These are phyloP conservation scores for Laspeyria flexula DNA, from an alignment of 2,888 invertebrate genomes.

Conservation along the genomic window DNA sequence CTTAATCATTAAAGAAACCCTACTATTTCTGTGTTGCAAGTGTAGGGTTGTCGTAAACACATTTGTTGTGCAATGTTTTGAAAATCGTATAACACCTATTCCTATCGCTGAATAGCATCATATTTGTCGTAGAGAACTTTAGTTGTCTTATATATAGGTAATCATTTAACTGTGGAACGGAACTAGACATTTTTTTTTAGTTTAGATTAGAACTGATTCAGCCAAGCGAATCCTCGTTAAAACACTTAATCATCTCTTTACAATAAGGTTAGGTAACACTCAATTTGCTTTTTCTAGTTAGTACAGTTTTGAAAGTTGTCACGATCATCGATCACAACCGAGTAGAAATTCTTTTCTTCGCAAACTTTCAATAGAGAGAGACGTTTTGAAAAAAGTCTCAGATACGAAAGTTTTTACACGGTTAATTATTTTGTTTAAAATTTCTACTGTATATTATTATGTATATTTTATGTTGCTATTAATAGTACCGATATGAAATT, in stretches of 20 bases:
- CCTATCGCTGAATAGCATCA: too few relatives aligned
- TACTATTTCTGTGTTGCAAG: neutral
- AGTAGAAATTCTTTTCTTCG: slow-evolving; percentile 53
- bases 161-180: neutral
- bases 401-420: slow-evolving; percentile 45
- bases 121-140: too few relatives aligned
- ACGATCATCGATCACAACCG: slow-evolving; percentile 56
- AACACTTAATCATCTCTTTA: neutral
- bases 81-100: too few relatives aligned
- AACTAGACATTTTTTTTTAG: too few relatives aligned
- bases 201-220: neutral
- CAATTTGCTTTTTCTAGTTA: slow-evolving; percentile 47
- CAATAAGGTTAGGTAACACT: slow-evolving; percentile 29
- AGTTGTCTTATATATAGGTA: too few relatives aligned
- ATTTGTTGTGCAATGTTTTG: too few relatives aligned
- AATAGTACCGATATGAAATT: slow-evolving; percentile 12
- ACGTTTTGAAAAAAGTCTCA: slow-evolving; percentile 38
- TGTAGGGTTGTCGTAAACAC: neutral
- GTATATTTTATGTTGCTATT: slow-evolving; percentile 28
- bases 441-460: slow-evolving; percentile 11
- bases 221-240: neutral
- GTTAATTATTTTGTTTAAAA: slow-evolving; percentile 39
- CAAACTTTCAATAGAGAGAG: slow-evolving; percentile 52
- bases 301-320: slow-evolving; percentile 58
- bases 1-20: neutral